Percentiles rank a stretch among this genome's conserved stretches.
Conservation (phyloP, 2,888 invertebrate genomes). For the Antheraea assamensis region DNA sequence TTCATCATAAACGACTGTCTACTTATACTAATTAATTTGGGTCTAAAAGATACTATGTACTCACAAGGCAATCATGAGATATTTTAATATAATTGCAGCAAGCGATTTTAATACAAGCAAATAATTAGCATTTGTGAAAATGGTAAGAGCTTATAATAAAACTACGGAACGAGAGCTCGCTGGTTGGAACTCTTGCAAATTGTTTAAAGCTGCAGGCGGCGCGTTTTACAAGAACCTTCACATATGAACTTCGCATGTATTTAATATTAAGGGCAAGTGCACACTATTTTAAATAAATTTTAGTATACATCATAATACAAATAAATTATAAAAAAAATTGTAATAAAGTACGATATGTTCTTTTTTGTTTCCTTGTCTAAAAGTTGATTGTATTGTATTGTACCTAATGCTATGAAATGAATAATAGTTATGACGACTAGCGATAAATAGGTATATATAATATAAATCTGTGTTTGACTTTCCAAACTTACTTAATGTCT, state of each 20-base stretch:
- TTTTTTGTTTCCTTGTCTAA: too few species aligned
- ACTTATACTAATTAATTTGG: not conserved
- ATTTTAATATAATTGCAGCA: constrained; percentile 15
- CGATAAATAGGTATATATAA: too few species aligned
- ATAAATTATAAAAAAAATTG: too few species aligned
- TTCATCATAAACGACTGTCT: too few species aligned
- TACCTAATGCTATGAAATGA: too few species aligned
- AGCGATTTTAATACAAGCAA: constrained; percentile 60
- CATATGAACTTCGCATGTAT: constrained; percentile 65
- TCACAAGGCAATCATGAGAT: constrained; percentile 10
- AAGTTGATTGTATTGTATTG: too few species aligned
- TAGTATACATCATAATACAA: not conserved
- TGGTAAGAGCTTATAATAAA: constrained; percentile 69
- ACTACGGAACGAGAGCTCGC: constrained; percentile 64
- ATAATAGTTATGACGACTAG: too few species aligned
- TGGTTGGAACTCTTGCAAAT: constrained; percentile 76
- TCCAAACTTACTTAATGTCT: too few species aligned
- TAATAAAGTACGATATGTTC: too few species aligned
- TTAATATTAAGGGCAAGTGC: constrained; percentile 56
- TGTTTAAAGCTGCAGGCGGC: constrained; percentile 76
- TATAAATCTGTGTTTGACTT: too few species aligned
- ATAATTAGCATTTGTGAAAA: constrained; percentile 64
- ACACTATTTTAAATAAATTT: not conserved
- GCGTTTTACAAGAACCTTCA: constrained; percentile 71
- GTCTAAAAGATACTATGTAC: not conserved